A percentile compares a stretch with the other conserved stretches of the same genome.
phyloP scores from a whole-genome alignment of 2,113 vertebrate genomes.

The Parus major region DNA sequence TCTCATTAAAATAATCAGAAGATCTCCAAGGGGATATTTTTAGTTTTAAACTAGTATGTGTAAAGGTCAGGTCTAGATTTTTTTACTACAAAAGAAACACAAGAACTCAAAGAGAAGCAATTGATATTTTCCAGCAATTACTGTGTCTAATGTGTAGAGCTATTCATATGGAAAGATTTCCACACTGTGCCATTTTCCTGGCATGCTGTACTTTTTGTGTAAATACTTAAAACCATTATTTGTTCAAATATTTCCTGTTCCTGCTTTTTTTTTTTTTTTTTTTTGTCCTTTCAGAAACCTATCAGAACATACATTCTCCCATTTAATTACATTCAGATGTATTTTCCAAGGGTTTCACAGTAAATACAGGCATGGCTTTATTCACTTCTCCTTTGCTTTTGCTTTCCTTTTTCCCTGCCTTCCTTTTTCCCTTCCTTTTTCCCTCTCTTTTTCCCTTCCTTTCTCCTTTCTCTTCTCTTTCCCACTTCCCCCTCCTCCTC shows the following conservation, averaged over 20 bases:
- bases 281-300: neutral
- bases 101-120: neutral
- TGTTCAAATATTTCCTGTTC: neutral
- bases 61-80: neutral
- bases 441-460: too few relatives aligned
- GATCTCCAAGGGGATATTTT: neutral
- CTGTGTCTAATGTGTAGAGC: fast-evolving
- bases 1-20: neutral
- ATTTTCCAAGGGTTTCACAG: neutral
- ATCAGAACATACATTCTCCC: fast-evolving
- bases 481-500: too few relatives aligned
- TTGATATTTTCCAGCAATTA: neutral
- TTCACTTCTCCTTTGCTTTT: neutral
- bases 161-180: neutral
- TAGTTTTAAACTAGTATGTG: neutral
- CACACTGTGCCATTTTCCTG: neutral
- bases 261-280: neutral
- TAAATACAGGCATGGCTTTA: neutral
- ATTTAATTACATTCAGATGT: neutral
- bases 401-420: fast-evolving
- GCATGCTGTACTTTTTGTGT: fast-evolving
- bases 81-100: neutral
- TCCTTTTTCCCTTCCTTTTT: too few relatives aligned
- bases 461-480: too few relatives aligned
- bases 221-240: neutral